A percentile compares a stretch with the other conserved stretches of the same genome.
Conservation (phyloP, 2,113 vertebrate species). For the Mus pahari region DNA sequence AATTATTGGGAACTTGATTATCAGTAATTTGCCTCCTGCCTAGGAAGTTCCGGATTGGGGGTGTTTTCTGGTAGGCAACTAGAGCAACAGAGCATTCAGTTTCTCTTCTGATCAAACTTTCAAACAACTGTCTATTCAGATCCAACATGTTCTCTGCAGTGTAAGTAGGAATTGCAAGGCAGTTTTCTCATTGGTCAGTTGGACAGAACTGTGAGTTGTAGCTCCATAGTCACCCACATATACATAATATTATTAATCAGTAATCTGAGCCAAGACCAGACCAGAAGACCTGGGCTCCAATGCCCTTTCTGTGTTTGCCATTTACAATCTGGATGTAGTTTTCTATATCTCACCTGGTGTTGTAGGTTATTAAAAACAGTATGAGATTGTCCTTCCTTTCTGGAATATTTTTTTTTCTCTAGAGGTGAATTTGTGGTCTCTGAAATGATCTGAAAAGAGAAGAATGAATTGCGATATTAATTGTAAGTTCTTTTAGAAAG, state of each 20-base stretch:
- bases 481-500: conserved; percentile 52
- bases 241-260: not conserved
- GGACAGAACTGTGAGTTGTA: conserved; percentile 19
- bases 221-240: not conserved
- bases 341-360: not conserved
- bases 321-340: not conserved
- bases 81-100: not conserved
- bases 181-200: not conserved
- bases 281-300: not conserved
- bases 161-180: conserved; percentile 28
- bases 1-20: conserved; percentile 25
- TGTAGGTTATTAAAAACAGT: conserved; percentile 21
- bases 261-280: not conserved
- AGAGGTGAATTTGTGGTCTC: not conserved
- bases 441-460: not conserved
- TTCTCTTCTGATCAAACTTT: conserved; percentile 11
- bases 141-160: not conserved
- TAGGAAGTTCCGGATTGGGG: conserved; percentile 12
- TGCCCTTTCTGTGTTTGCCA: not conserved
- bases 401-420: not conserved
- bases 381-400: not conserved
- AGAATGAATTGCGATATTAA: not conserved
- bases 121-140: not conserved
- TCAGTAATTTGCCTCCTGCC: not conserved
- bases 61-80: not conserved